Evolutionary conservation across 2,113 vertebrate species (phyloP), one percentile per base, ranked within the genome.

Genomic region (Gallinago media): DNA sequence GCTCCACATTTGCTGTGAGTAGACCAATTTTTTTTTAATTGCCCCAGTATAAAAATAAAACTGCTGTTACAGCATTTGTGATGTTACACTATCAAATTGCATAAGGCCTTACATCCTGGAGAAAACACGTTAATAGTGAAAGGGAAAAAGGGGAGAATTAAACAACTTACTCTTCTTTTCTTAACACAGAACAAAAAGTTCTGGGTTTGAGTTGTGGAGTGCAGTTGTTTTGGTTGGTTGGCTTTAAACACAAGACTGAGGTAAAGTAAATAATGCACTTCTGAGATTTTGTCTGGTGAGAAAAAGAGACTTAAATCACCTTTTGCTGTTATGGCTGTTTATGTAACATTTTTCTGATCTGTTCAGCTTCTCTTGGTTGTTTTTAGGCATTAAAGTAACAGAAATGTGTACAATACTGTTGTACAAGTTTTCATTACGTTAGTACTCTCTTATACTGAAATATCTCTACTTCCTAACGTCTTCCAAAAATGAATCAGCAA

Each of bases 41-140:
- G 83, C 83, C 47, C 78, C 34, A 47, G 59, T 74, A 85, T 94
- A 96, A 96, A 97, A 96, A 97, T 96, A 97, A 86, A 96, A 93
- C 79, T 95, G 92, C 94, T 71, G 83, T 95, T 82, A 71, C 62
- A 87, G 79, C 92, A 88, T 79, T 95, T 54, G 22, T 96, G 92
- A 70, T 90, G 67, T 85, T 94, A 62, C 12, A 8, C 58, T 95
- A 93, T 91, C 85, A 80, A 92, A 88, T 77, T 96, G 67, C 80
- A 52, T 34, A 66, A 47, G 52, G 74, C 68, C 68, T 66, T 85
- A 55, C n/a, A 66, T 74, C 29, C 55, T 61, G 61, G 56, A 74
- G 58, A 78, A 93, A 78, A 47, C 14, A 55, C 34, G 61, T 12
- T 8, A 77, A 31, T 10, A 86, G 46, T 34, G 9, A 42, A 81